Percentiles rank a stretch among this genome's conserved stretches.
These are phyloP conservation scores for Shargacucullia verbasci DNA, from an alignment of 2,888 invertebrate species.

Conservation along the genomic window DNA sequence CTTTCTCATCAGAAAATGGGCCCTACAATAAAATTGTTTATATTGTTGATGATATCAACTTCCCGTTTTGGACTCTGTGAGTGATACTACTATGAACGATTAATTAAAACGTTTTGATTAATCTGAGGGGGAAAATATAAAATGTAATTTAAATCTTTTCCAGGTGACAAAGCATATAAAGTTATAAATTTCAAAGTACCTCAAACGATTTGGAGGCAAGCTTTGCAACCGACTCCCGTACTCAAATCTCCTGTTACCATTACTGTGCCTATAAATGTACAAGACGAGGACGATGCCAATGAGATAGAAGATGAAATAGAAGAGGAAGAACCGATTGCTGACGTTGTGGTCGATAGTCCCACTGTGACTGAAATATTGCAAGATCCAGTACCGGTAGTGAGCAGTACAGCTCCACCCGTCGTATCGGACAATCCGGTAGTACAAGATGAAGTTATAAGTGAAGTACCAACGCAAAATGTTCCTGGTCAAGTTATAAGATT, in stretches of 20 bases:
- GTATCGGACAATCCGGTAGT: conserved; percentile 63
- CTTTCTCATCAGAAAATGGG: conserved; percentile 57
- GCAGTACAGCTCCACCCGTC: conserved; percentile 53
- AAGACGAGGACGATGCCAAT: conserved; percentile 58
- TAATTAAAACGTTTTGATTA: conserved; percentile 1
- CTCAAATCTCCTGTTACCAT: conserved; percentile 80
- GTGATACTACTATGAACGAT: conserved; percentile 21
- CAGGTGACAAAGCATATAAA: conserved; percentile 72
- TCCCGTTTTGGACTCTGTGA: conserved; percentile 62
- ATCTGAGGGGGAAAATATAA: background rate
- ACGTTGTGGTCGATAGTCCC: conserved; percentile 44
- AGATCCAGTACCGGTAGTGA: conserved; percentile 49
- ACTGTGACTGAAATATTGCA: conserved; percentile 51
- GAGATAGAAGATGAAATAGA: conserved; percentile 62
- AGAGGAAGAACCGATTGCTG: conserved; percentile 50
- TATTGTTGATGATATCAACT: conserved; percentile 55
- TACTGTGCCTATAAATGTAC: conserved; percentile 80
- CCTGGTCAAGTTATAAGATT: conserved; percentile 85
- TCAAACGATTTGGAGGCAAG: conserved; percentile 74
- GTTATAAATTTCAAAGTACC: conserved; percentile 77
- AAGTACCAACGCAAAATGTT: conserved; percentile 62
- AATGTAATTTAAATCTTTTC: conserved; percentile 5
- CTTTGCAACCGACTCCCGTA: conserved; percentile 78
- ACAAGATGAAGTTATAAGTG: conserved; percentile 60
- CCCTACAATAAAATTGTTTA: conserved; percentile 47